Conservation (phyloP, 2,888 invertebrate genomes). For the Nomada fucata region DNA sequence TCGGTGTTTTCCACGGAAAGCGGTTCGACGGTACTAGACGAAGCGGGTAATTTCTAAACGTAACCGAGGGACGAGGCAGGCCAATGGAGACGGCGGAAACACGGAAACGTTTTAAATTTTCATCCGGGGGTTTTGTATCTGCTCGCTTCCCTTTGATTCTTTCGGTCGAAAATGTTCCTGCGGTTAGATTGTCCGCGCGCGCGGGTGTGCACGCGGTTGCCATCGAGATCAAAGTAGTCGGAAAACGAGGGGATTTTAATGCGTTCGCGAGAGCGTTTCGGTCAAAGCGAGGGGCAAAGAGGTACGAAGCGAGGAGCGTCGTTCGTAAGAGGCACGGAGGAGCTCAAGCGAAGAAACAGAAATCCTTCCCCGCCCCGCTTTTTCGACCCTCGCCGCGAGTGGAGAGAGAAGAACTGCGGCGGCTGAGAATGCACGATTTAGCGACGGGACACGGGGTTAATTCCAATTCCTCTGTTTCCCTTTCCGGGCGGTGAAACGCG, state of each 20-base stretch:
- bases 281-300: conserved; percentile 57
- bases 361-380: background rate
- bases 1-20: too few relatives aligned
- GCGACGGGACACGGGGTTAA: conserved; percentile 29
- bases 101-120: conserved; percentile 19
- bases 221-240: conserved; percentile 63
- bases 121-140: conserved; percentile 32
- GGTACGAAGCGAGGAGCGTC: conserved; percentile 29
- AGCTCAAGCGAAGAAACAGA: conserved; percentile 1
- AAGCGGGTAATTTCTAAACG: background rate
- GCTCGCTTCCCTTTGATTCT: conserved; percentile 35
- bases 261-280: conserved; percentile 44
- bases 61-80: background rate
- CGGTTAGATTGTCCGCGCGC: conserved; percentile 23
- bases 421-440: background rate
- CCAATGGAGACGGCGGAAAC: background rate
- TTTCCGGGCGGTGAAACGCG: background rate
- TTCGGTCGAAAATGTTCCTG: conserved; percentile 44
- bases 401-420: background rate
- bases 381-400: background rate
- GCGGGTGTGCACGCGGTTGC: conserved; percentile 31
- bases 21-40: too few relatives aligned
- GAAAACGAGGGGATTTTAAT: conserved; percentile 58
- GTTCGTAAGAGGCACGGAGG: background rate
- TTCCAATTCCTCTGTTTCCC: background rate